Conservation (phyloP, 2,113 vertebrate species). For the Paradoxurus hermaphroditus region DNA sequence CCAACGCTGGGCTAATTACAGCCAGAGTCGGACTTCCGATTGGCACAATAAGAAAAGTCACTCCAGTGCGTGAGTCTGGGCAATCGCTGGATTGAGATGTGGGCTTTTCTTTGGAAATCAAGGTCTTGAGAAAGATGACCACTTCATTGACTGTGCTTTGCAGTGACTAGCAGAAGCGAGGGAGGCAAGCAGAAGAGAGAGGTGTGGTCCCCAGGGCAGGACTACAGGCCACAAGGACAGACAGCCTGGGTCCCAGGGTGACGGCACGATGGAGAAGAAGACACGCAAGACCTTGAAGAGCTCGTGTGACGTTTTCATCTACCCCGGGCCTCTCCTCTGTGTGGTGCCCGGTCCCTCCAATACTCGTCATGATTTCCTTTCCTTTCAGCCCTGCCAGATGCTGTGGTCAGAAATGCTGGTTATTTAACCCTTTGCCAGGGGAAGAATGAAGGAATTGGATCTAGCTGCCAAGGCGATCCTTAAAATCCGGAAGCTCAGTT, state of each 20-base stretch:
- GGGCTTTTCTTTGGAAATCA: constrained; percentile 83
- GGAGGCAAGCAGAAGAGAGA: constrained; percentile 93
- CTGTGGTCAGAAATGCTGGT: constrained; percentile 84
- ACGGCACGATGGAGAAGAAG: constrained; percentile 85
- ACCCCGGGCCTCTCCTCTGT: constrained; percentile 71
- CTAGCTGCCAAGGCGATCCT: background rate
- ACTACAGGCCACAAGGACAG: constrained; percentile 89
- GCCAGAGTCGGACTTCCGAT: constrained; percentile 75
- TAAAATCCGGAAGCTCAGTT: background rate
- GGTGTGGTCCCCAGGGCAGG: constrained; percentile 84
- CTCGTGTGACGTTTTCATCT: constrained; percentile 87
- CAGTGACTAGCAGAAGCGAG: constrained; percentile 92
- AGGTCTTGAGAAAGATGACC: constrained; percentile 87
- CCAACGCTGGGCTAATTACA: background rate
- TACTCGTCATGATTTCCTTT: constrained; percentile 84
- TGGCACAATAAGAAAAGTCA: constrained; percentile 87
- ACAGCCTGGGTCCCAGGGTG: constrained; percentile 88
- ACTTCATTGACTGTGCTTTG: constrained; percentile 89
- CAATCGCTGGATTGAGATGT: constrained; percentile 88
- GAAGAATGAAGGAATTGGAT: background rate
- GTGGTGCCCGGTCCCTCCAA: constrained; percentile 79
- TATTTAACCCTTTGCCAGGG: background rate
- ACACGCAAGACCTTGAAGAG: constrained; percentile 89
- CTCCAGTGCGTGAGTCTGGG: constrained; percentile 87
- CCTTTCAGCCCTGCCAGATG: constrained; percentile 88